Evolutionary conservation across 2,888 invertebrate species (phyloP).

Genomic region (Cosmia pyralina): DNA sequence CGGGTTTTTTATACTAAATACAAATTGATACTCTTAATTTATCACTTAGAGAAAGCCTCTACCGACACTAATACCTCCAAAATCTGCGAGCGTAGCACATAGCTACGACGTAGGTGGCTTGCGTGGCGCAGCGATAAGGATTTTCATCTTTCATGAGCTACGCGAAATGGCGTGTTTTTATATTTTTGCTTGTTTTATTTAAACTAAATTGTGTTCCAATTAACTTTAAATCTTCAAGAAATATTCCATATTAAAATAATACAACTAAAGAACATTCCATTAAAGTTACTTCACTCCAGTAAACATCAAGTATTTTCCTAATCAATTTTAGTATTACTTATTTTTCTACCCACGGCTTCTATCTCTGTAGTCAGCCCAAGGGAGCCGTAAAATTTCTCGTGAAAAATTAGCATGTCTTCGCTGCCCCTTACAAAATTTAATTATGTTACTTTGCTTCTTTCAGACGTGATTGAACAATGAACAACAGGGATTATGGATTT

Average conservation of each 20-base stretch:
- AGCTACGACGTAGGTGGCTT: not conserved
- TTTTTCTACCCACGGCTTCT: slow-evolving; percentile 5
- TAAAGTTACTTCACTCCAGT: not conserved
- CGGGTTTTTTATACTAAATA: no score
- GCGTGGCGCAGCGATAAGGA: not conserved
- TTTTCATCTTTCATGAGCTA: slow-evolving; percentile 2
- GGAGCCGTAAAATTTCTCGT: slow-evolving; percentile 24
- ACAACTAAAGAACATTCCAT: not conserved
- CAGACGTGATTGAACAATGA: slow-evolving; percentile 34
- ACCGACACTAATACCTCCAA: no score
- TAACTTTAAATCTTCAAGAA: not conserved
- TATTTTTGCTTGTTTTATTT: not conserved
- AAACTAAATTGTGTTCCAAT: not conserved
- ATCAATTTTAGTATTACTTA: slow-evolving; percentile 33
- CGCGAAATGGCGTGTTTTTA: not conserved
- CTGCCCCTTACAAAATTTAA: slow-evolving; percentile 36
- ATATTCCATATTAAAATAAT: not conserved
- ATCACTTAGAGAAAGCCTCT: no score
- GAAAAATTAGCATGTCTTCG: slow-evolving; percentile 43
- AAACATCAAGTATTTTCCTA: slow-evolving; percentile 28
- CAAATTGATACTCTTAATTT: no score
- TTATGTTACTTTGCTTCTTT: slow-evolving; percentile 34
- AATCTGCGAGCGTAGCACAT: no score
- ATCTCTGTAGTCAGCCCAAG: slow-evolving; percentile 26
- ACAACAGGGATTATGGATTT: slow-evolving; percentile 27